Evolutionary conservation across 1,140 invertebrate genomes (phyloP).

Genomic region (Heliothis subflexa): DNA sequence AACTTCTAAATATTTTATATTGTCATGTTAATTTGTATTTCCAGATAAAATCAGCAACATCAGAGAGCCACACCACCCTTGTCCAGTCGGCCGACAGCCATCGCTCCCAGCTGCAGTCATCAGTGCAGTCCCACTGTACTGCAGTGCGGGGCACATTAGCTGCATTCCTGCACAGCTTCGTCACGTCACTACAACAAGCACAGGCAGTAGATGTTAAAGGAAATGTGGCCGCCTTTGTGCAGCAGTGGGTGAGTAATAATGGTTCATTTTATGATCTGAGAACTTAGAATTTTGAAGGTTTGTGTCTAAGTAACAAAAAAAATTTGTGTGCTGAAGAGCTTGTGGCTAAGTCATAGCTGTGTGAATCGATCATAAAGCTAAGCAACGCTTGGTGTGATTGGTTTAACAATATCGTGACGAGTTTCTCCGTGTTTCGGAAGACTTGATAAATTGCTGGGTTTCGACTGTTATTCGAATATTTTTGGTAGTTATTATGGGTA

Average conservation of each 20-base stretch:
- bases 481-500: too few relatives aligned
- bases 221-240: conserved; percentile 58
- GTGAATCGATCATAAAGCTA: too few relatives aligned
- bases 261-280: too few relatives aligned
- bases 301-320: too few relatives aligned
- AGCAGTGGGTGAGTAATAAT: conserved; percentile 72
- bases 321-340: too few relatives aligned
- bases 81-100: not conserved
- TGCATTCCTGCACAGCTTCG: conserved; percentile 30
- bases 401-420: too few relatives aligned
- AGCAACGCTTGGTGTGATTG: too few relatives aligned
- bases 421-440: too few relatives aligned
- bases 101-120: not conserved
- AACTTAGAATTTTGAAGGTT: too few relatives aligned
- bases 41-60: conserved; percentile 51
- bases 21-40: not conserved
- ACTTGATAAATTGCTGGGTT: too few relatives aligned
- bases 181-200: conserved; percentile 45
- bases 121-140: not conserved
- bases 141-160: conserved; percentile 17
- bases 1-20: not conserved
- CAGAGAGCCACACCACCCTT: conserved; percentile 18
- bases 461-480: too few relatives aligned
- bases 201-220: conserved; percentile 52
- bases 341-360: too few relatives aligned